Conservation (phyloP, 2,888 invertebrate genomes). For the Scaptomyza polygonia region DNA sequence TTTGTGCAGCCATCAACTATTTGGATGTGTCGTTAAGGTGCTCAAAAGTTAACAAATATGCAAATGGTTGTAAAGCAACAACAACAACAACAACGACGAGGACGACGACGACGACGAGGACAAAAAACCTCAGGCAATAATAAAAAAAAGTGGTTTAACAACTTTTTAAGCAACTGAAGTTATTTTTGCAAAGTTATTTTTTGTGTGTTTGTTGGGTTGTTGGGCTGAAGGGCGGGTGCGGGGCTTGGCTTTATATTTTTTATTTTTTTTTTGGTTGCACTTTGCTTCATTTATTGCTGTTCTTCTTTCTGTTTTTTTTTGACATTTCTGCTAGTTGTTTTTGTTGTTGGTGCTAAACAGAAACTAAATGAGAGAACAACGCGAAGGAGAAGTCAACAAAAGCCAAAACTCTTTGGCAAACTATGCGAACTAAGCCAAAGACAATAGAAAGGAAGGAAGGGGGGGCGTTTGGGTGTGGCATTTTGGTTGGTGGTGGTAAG, state of each 20-base stretch:
- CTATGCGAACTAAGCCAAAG: constrained; percentile 37
- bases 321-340: no score
- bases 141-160: constrained; percentile 18
- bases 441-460: background rate
- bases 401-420: constrained; percentile 59
- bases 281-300: no score
- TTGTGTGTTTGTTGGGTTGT: background rate
- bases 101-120: no score
- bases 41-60: constrained; percentile 21
- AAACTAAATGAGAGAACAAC: constrained; percentile 52
- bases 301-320: no score
- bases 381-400: constrained; percentile 46
- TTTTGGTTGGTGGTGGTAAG: constrained; percentile 1
- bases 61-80: constrained; percentile 20
- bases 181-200: constrained; percentile 17
- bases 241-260: no score
- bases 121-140: constrained; percentile 5
- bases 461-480: no score
- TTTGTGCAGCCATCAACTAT: constrained; percentile 1
- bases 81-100: constrained; percentile 7
- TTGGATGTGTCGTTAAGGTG: constrained; percentile 1
- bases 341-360: constrained; percentile 31
- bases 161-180: constrained; percentile 31
- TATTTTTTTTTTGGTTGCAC: no score
- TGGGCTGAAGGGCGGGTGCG: no score